Percentiles rank a stretch among this genome's conserved stretches.
These are phyloP conservation scores for Argynnis bischoffii DNA, from an alignment of 2,888 invertebrate species.

Conservation along the genomic window DNA sequence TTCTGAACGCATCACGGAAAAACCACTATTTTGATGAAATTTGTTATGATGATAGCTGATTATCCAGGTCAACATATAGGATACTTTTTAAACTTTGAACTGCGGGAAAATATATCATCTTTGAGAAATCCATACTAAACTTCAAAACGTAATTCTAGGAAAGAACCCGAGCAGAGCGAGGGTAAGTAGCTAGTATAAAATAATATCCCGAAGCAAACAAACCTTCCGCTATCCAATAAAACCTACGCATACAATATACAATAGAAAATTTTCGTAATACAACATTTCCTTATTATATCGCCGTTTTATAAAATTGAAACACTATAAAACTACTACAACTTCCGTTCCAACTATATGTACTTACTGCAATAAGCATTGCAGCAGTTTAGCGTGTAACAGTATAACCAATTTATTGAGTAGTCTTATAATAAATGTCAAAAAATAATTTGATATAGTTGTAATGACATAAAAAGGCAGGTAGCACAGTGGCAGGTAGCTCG, in stretches of 20 bases:
- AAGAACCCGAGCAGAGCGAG: too few species aligned
- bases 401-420: too few species aligned
- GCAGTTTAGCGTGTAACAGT: too few species aligned
- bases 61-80: neutral
- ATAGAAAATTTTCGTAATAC: neutral
- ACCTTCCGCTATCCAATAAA: neutral
- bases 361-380: too few species aligned
- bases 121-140: too few species aligned
- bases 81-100: neutral
- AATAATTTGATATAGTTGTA: neutral
- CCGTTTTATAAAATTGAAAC: conserved; percentile 1
- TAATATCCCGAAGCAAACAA: neutral
- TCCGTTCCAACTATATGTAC: neutral
- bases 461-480: neutral
- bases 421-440: conserved; percentile 1
- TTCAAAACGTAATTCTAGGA: too few species aligned
- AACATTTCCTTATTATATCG: conserved; percentile 12
- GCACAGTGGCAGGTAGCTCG: too few species aligned
- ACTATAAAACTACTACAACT: conserved; percentile 6
- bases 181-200: too few species aligned
- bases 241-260: conserved; percentile 6
- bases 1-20: too few species aligned
- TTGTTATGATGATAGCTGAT: too few species aligned
- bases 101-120: too few species aligned
- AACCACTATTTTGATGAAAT: too few species aligned